Conservation (phyloP, 2,113 vertebrate species). For the Ranitomeya variabilis region DNA sequence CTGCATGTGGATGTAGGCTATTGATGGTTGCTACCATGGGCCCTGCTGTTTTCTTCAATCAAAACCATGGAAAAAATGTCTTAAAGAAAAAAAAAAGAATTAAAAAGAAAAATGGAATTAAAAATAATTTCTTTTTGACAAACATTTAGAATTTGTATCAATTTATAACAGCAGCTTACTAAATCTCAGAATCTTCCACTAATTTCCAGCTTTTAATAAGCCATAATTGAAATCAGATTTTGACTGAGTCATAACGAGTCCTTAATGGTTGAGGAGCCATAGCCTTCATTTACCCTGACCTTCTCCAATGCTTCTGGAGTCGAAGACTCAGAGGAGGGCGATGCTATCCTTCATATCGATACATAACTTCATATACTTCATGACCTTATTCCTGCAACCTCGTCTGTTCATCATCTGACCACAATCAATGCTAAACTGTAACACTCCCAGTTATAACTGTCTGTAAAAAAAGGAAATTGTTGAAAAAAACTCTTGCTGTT, state of each 20-base stretch:
- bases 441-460: background rate
- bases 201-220: conserved; percentile 51
- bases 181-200: background rate
- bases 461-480: background rate
- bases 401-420: conserved; percentile 21
- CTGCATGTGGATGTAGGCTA: background rate
- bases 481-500: background rate
- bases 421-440: conserved; percentile 9
- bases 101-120: background rate
- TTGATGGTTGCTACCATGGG: background rate
- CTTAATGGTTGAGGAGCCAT: conserved; percentile 19
- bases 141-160: conserved; percentile 22
- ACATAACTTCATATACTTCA: background rate
- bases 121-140: background rate
- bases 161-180: background rate
- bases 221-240: conserved; percentile 29
- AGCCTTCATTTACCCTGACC: conserved; percentile 48
- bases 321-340: background rate
- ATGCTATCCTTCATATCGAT: conserved; percentile 1
- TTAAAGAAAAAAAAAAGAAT: background rate
- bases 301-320: conserved; percentile 17
- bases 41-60: too few relatives aligned
- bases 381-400: background rate
- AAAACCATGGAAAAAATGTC: too few relatives aligned
- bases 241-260: background rate